Percentiles rank a stretch among this genome's conserved stretches.
Conservation (phyloP, 35 echinoderm and acorn worm species). For the Stichopus chloronotus region DNA sequence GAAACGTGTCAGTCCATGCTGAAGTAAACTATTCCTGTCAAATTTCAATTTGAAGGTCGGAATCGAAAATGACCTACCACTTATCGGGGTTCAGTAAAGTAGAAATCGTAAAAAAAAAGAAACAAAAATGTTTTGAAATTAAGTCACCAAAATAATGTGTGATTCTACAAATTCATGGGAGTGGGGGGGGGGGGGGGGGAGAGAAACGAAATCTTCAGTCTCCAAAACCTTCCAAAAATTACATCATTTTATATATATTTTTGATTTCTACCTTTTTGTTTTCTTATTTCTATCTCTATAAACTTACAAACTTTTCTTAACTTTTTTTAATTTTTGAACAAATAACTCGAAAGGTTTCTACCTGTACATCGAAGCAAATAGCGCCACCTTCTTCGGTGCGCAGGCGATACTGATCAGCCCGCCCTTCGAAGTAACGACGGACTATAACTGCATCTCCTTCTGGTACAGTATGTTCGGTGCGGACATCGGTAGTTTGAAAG, state of each 20-base stretch:
- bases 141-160: too few relatives aligned
- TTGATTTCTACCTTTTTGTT: neutral
- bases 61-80: too few relatives aligned
- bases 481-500: slow-evolving; percentile 56
- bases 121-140: too few relatives aligned
- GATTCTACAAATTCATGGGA: too few relatives aligned
- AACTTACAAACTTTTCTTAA: neutral
- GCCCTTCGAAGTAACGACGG: neutral
- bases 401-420: slow-evolving; percentile 62
- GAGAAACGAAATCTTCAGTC: too few relatives aligned
- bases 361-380: slow-evolving; percentile 75
- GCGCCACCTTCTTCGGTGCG: neutral
- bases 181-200: too few relatives aligned
- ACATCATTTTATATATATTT: neutral
- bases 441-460: slow-evolving; percentile 71
- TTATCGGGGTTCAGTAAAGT: too few relatives aligned
- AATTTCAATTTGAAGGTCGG: too few relatives aligned
- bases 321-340: neutral
- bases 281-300: neutral
- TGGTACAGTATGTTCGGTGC: slow-evolving; percentile 92
- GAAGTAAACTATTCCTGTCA: too few relatives aligned
- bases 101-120: too few relatives aligned
- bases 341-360: slow-evolving; percentile 55
- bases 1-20: too few relatives aligned
- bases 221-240: too few relatives aligned